phyloP scores from a whole-genome alignment of 2,888 invertebrate species.

The Aphidius colemani region DNA sequence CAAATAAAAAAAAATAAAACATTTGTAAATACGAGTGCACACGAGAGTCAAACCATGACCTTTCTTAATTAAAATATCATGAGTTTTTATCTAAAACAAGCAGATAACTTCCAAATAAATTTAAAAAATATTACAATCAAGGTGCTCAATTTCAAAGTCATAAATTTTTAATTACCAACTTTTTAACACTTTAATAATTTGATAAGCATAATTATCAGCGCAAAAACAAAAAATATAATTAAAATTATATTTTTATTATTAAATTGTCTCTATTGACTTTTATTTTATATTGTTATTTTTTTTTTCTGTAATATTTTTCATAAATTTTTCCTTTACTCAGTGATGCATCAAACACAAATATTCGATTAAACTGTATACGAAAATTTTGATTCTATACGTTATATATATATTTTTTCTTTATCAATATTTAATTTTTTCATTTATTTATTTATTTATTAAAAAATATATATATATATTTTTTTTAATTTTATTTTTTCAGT shows the following conservation, averaged over 20 bases:
- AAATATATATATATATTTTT: background rate
- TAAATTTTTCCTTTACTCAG: background rate
- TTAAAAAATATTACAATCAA: too few species aligned
- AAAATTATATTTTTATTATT: too few species aligned
- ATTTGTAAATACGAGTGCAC: background rate
- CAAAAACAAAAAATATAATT: too few species aligned
- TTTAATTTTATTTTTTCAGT: background rate
- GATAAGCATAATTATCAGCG: too few species aligned
- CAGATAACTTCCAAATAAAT: too few species aligned
- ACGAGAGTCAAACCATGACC: constrained; percentile 46
- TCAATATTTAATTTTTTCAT: background rate
- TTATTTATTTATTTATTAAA: background rate
- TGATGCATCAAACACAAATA: background rate
- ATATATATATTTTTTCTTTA: background rate
- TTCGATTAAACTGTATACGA: background rate
- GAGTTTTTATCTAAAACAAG: constrained; percentile 12
- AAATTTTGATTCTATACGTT: background rate
- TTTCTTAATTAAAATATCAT: constrained; percentile 47
- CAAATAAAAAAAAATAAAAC: constrained; percentile 9
- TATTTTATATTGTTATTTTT: background rate
- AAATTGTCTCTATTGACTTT: too few species aligned
- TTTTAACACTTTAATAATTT: too few species aligned
- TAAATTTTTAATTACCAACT: too few species aligned
- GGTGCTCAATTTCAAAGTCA: too few species aligned
- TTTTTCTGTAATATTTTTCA: background rate